Base-by-base conservation (phyloP, 2,888 invertebrate species). In the Drosophila eohydei region DNA sequence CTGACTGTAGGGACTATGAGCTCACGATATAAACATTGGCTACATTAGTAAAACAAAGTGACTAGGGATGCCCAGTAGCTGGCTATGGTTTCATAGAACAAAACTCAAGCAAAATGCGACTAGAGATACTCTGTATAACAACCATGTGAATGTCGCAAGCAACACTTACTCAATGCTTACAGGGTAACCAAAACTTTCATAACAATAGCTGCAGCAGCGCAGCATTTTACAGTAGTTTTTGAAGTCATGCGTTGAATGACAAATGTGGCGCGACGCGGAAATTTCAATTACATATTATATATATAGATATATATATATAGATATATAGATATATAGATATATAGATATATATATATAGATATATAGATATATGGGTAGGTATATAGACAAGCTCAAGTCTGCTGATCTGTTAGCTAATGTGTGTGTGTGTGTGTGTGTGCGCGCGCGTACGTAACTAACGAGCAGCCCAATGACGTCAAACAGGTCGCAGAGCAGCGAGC, bases 391-490 rank as follows among this genome's bases (percentile, higher is more conserved):
- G 57, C 58, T 43, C 21, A 54, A 69, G 58, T 52, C 41, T 28
- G 67, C 14, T 56, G 67, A 67, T 68, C 67, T 28, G 38, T n/a
- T 32, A 8, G 51, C 34, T 12, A 52, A 36, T 9, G 30, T 16
- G n/a, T 28, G 8, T 38, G 26, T 48, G 5, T 38, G 32, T 43
- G 4, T 30, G n/a, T 44, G 32, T 51, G 51, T 40, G 16, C 51
- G 16, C 41, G 32, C 46, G 16, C 50, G 32, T 67, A 16, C 21
- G 38, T 52, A 38, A 32, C 44, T 43, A 58, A 71, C 51, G 66
- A 66, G 56, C 50, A 71, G 55, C 12, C 56, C 63, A 60, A 44
- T 78, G 80, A 78, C 77, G 77, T 78, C 76, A 78, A 80, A 75
- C 63, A 71, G 71, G 71, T 79, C 80, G 71, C 62, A 48, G 34